These are phyloP conservation scores for Polymixis lichenea DNA, from an alignment of 2,888 invertebrate species.

Conservation along the genomic window DNA sequence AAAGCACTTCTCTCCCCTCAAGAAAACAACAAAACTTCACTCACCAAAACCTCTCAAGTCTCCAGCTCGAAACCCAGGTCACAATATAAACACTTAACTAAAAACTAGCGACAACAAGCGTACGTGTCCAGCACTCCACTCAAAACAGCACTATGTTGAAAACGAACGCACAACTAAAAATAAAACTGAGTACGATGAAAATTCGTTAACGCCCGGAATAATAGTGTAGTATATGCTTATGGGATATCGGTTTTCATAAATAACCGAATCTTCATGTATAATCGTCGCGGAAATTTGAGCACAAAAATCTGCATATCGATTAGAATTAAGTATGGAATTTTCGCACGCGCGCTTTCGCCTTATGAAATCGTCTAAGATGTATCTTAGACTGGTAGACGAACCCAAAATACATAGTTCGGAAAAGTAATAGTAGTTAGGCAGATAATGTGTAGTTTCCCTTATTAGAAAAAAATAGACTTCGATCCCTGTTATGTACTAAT, in stretches of 20 bases:
- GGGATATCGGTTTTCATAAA: conserved; percentile 59
- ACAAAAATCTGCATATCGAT: neutral
- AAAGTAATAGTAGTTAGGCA: too few species aligned
- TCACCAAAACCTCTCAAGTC: conserved; percentile 16
- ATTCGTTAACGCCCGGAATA: conserved; percentile 72
- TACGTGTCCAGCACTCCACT: conserved; percentile 53
- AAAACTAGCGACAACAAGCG: conserved; percentile 10
- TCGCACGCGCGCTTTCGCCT: too few species aligned
- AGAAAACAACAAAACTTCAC: neutral
- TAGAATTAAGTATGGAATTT: too few species aligned
- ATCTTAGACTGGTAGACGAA: too few species aligned
- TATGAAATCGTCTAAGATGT: too few species aligned
- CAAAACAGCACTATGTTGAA: conserved; percentile 59
- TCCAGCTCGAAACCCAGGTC: conserved; percentile 29
- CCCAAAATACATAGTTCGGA: too few species aligned
- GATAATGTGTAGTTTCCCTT: too few species aligned
- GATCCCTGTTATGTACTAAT: too few species aligned
- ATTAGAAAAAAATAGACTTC: too few species aligned
- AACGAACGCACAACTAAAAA: conserved; percentile 76
- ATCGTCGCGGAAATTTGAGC: neutral
- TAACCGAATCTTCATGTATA: conserved; percentile 2
- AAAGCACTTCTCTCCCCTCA: neutral
- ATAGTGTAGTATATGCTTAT: conserved; percentile 50
- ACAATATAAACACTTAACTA: conserved; percentile 51
- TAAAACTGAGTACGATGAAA: conserved; percentile 75